Evolutionary conservation across 2,888 invertebrate genomes (phyloP), one percentile per base, ranked within the genome.

Genomic region (Troglohyphantes excavatus): DNA sequence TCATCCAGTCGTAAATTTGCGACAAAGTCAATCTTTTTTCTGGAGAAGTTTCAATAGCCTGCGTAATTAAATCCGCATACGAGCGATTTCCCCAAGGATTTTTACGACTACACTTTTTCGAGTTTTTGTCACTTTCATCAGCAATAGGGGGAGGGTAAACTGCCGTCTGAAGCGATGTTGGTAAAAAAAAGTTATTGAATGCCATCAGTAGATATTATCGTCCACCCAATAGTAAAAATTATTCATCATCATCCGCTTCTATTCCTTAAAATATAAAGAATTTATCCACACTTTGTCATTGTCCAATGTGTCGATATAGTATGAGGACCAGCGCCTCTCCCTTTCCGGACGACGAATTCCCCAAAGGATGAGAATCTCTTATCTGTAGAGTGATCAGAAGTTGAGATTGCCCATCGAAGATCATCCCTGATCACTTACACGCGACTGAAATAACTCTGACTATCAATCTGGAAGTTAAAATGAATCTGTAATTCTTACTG

Each of bases 1-100:
- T 98, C 98, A 99, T 99, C 99, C 99, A 99, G 94, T 99, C 99
- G 95, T 99, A 99, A 93, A 99, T 99, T 95, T 99, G 99, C 89
- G 98, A 98, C 92, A 99, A 95, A 2, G 99, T 99, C 91, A 99
- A 95, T 90, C 99, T 95, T 94, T 98, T 97, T 93, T 99, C 99
- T 72, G 97, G 96, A 79, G 98, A 97, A 90, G 97, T 97, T 93
- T 97, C 97, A 94, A 99, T 99, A 93, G 99, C 99, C 94, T 98
- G 98, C n/a, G 99, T 99, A 93, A 99, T 99, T 93, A 99, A 96
- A 95, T 99, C 99, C 92, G 99, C 99, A 94, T 99, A 99, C 92
- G 98, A 98, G 93, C 98, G 95, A 26, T 83, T 84, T 5, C 88
- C 89, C 88, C 85, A 89, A 21, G 85, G 78, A 39, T 89, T 91